Evolutionary conservation across 2,113 vertebrate species (phyloP).

Genomic region (Pteruthius melanotis): DNA sequence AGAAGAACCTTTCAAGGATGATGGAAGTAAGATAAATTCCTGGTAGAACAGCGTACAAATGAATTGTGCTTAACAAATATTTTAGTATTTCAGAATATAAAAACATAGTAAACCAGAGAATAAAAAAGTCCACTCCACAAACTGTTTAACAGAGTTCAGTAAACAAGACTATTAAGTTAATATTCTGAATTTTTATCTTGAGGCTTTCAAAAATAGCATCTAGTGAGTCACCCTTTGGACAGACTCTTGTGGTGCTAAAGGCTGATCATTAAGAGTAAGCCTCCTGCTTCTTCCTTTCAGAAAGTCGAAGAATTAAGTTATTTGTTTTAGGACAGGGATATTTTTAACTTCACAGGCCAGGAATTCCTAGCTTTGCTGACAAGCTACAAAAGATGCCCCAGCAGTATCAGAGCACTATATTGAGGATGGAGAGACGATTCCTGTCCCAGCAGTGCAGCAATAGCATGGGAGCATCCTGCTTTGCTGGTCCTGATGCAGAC

Average conservation of each 20-base stretch:
- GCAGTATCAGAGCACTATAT: fast-evolving
- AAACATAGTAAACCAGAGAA: not conserved
- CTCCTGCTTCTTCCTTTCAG: not conserved
- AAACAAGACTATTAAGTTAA: not conserved
- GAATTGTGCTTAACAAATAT: not conserved
- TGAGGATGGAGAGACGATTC: fast-evolving
- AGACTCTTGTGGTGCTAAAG: not conserved
- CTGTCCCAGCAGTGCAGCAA: not conserved
- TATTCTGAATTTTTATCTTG: not conserved
- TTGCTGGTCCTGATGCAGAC: not conserved
- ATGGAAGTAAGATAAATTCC: not conserved
- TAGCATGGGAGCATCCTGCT: not conserved
- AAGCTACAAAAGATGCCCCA: not conserved
- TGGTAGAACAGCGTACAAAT: not conserved
- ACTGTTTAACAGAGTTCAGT: not conserved
- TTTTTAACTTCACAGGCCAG: not conserved
- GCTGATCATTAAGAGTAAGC: not conserved
- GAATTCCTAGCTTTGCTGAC: not conserved
- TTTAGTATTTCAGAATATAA: not conserved
- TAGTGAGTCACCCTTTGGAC: not conserved
- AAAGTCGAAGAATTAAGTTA: not conserved
- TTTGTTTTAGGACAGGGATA: not conserved
- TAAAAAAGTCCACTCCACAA: not conserved
- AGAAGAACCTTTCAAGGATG: not conserved
- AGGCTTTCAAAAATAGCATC: not conserved